Base-by-base conservation (phyloP, 53 echinoderm and acorn worm species). In the Echinarachnius parma region DNA sequence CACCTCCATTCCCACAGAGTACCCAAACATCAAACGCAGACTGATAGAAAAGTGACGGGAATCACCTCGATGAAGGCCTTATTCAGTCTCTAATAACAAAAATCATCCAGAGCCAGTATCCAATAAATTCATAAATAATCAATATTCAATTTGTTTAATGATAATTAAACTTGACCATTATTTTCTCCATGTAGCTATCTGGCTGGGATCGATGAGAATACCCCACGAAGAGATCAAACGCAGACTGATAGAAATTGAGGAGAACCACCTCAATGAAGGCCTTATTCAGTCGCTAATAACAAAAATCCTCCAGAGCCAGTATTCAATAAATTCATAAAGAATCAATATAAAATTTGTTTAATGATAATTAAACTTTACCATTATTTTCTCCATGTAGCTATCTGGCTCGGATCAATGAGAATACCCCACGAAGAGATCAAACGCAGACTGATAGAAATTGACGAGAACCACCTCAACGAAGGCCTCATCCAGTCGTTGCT, bases 251-350 rank as follows among this genome's bases (percentile, higher is more conserved):
- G 88, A 92, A 65, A 70, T 98, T 44, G 92, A 98, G 39, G 98
- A 91, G 53, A 61, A 88, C 21, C 74, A 66, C 46, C 62, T 98
- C 20, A 77, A 75, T 18, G 98, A 98, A 39, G 82, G 72, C 24
- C 55, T 88, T 61, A 80, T 98, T 66, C 57, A 76, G 2, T 79
- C 88, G 11, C 66, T 98, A 23, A 66, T 92, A n/a, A n/a, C 13
- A 98, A 98, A 49, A 92, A 88, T 62, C 58, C 92, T 46, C 92
- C 98, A 1, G 98, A 98, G 46, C 72, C 77, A 2, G 91, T n/a
- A n/a, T n/a, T n/a, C n/a, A n/a, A n/a, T n/a, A n/a, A n/a, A n/a
- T n/a, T n/a, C n/a, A n/a, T n/a, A n/a, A n/a, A n/a, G n/a, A n/a
- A n/a, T n/a, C n/a, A n/a, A n/a, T n/a, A n/a, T n/a, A n/a, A n/a